phyloP scores from a whole-genome alignment of 1,140 invertebrate species.

The Druon quercuslanigerum region DNA sequence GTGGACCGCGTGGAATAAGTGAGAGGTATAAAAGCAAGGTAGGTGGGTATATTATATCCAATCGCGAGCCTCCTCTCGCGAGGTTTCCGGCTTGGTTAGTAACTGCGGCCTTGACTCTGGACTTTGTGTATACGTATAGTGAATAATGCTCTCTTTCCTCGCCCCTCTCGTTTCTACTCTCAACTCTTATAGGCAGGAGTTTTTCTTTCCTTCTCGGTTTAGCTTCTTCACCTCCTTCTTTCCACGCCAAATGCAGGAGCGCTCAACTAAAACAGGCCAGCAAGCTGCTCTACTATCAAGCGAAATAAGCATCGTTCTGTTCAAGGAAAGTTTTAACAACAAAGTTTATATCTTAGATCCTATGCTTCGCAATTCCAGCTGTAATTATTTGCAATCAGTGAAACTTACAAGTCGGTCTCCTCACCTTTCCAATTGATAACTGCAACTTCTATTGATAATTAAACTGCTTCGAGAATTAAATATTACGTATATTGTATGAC shows the following conservation, averaged over 20 bases:
- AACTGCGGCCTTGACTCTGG: slow-evolving; percentile 81
- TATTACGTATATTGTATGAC: too few relatives aligned
- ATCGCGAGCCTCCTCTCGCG: slow-evolving; percentile 53
- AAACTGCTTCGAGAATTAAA: too few relatives aligned
- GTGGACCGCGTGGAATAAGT: slow-evolving; percentile 81
- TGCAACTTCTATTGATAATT: too few relatives aligned
- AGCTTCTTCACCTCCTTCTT: slow-evolving; percentile 16
- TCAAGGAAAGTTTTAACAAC: not conserved
- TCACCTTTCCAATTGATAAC: too few relatives aligned
- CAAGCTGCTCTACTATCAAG: slow-evolving; percentile 45
- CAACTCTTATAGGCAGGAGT: slow-evolving; percentile 14
- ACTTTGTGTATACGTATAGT: slow-evolving; percentile 34
- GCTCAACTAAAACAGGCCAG: slow-evolving; percentile 55
- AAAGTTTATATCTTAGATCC: not conserved
- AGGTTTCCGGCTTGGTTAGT: slow-evolving; percentile 71
- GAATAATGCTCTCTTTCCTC: slow-evolving; percentile 18
- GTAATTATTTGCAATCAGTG: not conserved
- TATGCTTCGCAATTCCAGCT: not conserved
- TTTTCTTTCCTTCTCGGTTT: slow-evolving; percentile 39
- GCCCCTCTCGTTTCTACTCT: not conserved
- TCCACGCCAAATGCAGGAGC: slow-evolving; percentile 45
- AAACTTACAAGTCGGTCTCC: too few relatives aligned
- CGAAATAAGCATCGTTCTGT: slow-evolving; percentile 33
- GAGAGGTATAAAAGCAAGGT: slow-evolving; percentile 75
- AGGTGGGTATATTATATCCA: slow-evolving; percentile 57